A percentile compares a stretch with the other conserved stretches of the same genome.
phyloP scores from a whole-genome alignment of 2,113 vertebrate genomes.

The Reinhardtius hippoglossoides region DNA sequence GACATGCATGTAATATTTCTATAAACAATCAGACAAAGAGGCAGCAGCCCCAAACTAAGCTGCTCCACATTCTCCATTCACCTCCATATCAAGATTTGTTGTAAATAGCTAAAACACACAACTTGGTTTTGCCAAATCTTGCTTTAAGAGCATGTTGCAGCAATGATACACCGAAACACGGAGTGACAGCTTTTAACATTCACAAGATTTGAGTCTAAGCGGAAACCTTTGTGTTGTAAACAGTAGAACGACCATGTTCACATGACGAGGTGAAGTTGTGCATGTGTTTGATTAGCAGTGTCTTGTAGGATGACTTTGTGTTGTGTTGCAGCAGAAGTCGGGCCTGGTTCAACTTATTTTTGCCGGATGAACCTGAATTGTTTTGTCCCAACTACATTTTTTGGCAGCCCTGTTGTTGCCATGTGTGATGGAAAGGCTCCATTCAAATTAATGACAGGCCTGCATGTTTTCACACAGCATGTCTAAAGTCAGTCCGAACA shows the following conservation, averaged over 20 bases:
- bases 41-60: no score
- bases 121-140: no score
- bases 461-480: background rate
- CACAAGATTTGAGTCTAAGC: no score
- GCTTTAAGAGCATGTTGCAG: no score
- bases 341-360: background rate
- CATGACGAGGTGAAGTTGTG: background rate
- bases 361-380: background rate
- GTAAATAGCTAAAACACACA: no score
- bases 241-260: background rate
- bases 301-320: background rate
- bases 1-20: no score
- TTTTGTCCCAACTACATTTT: background rate
- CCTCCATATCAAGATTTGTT: no score
- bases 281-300: background rate
- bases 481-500: background rate
- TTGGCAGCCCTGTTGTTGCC: background rate
- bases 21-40: no score
- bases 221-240: background rate
- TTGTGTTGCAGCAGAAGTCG: background rate
- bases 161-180: no score
- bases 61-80: no score
- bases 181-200: no score
- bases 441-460: background rate
- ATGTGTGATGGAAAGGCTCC: background rate